Conservation (phyloP, 2,113 vertebrate species). For the Pachypanchax playfairii region DNA sequence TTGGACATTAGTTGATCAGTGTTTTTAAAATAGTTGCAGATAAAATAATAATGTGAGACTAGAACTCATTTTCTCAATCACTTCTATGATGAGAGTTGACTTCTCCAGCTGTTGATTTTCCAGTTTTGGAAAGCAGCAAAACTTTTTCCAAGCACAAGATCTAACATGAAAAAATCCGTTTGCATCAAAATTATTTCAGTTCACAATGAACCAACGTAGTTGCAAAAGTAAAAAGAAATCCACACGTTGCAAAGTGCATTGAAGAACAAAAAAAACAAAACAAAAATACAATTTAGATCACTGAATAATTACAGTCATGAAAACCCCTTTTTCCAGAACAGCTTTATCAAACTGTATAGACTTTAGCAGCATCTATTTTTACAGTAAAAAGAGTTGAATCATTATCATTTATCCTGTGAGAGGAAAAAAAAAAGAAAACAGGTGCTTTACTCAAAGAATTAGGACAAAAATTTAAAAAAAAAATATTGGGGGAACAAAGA, state of each 20-base stretch:
- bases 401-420: neutral
- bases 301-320: no score
- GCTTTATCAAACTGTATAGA: neutral
- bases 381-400: neutral
- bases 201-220: neutral
- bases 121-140: neutral
- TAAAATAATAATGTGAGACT: neutral
- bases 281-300: no score
- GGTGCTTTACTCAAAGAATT: neutral
- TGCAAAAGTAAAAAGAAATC: neutral
- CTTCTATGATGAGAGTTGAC: neutral
- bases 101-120: neutral
- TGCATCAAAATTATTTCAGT: neutral
- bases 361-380: neutral
- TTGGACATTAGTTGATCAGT: no score
- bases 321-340: no score
- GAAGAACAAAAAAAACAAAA: no score
- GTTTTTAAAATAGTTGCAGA: no score
- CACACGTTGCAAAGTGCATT: no score
- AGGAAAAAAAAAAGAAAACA: neutral
- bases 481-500: constrained; percentile 13
- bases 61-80: no score
- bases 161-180: neutral
- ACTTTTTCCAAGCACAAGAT: neutral
- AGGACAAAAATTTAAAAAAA: constrained; percentile 12